Evolutionary conservation across 2,797 vertebrate species (phyloP).

Genomic region (Carcharodon carcharias): DNA sequence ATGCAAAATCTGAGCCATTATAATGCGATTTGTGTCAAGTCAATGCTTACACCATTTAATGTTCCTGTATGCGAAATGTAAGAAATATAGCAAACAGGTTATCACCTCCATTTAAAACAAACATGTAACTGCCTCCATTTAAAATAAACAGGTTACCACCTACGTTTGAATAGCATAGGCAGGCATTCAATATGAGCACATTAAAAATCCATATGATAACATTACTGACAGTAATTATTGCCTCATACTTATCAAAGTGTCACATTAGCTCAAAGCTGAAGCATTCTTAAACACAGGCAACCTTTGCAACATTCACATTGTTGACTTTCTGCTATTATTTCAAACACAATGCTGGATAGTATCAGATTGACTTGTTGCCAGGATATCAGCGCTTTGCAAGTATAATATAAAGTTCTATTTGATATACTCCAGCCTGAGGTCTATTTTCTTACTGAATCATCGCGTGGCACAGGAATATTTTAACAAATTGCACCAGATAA

Average conservation of each 20-base stretch:
- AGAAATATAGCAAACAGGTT: not conserved
- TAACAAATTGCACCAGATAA: not conserved
- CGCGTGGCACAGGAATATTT: not conserved
- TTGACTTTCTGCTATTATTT: not conserved
- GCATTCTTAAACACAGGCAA: not conserved
- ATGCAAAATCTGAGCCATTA: not conserved
- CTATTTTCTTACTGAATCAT: not conserved
- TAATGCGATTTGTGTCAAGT: not conserved
- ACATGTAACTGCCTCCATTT: not conserved
- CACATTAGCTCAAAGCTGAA: not conserved
- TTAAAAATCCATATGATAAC: not conserved
- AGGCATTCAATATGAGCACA: not conserved
- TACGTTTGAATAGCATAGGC: not conserved
- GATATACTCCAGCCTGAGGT: not conserved
- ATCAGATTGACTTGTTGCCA: not conserved
- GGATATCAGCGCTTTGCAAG: not conserved
- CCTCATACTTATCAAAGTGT: not conserved
- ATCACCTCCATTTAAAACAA: not conserved
- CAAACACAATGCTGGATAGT: not conserved
- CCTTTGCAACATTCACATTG: not conserved
- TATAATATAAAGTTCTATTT: not conserved
- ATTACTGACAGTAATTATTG: not conserved
- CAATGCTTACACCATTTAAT: not conserved
- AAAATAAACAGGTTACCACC: not conserved
- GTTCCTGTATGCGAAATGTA: not conserved